Conservation (phyloP, 37 sponge, comb jelly and placozoan genomes). For the Cladorhizidae sp. region DNA sequence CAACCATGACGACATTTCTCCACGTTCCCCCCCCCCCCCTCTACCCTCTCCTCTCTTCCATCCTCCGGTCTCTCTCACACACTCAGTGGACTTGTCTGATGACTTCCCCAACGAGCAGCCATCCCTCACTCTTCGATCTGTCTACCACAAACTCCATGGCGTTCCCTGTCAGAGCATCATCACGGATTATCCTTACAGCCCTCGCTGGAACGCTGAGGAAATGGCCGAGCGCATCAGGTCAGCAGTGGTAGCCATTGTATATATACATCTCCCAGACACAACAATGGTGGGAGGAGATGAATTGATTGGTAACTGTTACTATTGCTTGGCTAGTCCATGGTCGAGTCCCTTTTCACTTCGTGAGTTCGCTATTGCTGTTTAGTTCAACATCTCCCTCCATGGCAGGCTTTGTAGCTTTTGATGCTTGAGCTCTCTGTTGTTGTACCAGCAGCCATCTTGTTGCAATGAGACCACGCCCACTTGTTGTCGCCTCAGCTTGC, state of each 20-base stretch:
- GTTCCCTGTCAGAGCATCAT: constrained; percentile 47
- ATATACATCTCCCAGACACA: neutral
- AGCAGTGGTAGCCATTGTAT: no score
- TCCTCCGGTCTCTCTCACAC: constrained; percentile 7
- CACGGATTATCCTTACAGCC: constrained; percentile 68
- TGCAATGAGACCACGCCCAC: no score
- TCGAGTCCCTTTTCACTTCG: no score
- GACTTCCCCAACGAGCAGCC: constrained; percentile 66
- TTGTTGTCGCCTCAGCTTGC: no score
- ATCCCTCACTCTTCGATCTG: constrained; percentile 43
- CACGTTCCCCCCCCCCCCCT: neutral
- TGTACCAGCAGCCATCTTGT: no score
- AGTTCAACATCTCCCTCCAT: no score
- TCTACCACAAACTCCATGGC: constrained; percentile 65
- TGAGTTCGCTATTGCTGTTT: no score
- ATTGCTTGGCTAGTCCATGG: no score
- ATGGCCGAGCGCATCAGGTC: constrained; percentile 65
- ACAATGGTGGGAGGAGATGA: neutral
- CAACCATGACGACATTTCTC: no score
- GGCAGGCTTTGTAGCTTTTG: no score
- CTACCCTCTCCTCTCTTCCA: neutral
- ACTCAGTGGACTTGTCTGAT: constrained; percentile 70
- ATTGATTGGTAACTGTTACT: no score
- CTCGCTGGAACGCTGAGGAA: constrained; percentile 75
- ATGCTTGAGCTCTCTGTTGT: no score